Evolutionary conservation across 1,140 invertebrate species (phyloP).

Genomic region (Pseudomyrmex sp.): DNA sequence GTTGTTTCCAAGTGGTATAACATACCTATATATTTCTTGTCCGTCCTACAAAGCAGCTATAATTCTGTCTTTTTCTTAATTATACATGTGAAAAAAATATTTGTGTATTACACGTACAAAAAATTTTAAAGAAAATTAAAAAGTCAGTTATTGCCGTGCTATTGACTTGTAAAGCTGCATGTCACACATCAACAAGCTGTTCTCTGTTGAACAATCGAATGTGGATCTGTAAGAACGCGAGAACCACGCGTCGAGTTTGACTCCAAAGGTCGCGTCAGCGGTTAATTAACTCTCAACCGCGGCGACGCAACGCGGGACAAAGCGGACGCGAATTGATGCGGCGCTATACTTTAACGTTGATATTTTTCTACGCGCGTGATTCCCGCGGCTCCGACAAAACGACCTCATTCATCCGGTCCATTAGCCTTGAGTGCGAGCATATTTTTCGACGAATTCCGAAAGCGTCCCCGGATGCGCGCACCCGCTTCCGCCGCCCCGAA

Average conservation of each 20-base stretch:
- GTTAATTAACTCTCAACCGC: constrained; percentile 39
- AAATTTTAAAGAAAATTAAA: neutral
- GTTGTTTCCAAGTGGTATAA: too few species aligned
- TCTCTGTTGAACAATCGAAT: neutral
- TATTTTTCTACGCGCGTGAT: constrained; percentile 65
- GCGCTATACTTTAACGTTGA: constrained; percentile 55
- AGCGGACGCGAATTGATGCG: constrained; percentile 59
- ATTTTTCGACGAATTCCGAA: constrained; percentile 73
- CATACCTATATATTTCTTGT: too few species aligned
- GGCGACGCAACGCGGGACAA: constrained; percentile 5
- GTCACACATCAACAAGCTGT: neutral
- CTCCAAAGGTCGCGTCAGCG: neutral
- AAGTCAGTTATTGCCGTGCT: neutral
- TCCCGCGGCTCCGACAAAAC: constrained; percentile 64
- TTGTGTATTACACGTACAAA: neutral
- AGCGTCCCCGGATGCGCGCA: constrained; percentile 32
- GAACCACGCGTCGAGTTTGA: constrained; percentile 3
- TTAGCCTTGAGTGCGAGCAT: constrained; percentile 73
- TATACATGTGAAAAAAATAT: neutral
- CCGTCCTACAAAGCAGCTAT: too few species aligned
- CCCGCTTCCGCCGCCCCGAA: constrained; percentile 43
- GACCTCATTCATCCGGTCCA: constrained; percentile 70
- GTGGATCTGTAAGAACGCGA: constrained; percentile 15
- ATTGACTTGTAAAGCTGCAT: neutral
- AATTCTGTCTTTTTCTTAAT: too few species aligned